Evolutionary conservation across 2,888 invertebrate species (phyloP), one percentile per base, ranked within the genome.

Genomic region (Eupithecia tripunctaria): DNA sequence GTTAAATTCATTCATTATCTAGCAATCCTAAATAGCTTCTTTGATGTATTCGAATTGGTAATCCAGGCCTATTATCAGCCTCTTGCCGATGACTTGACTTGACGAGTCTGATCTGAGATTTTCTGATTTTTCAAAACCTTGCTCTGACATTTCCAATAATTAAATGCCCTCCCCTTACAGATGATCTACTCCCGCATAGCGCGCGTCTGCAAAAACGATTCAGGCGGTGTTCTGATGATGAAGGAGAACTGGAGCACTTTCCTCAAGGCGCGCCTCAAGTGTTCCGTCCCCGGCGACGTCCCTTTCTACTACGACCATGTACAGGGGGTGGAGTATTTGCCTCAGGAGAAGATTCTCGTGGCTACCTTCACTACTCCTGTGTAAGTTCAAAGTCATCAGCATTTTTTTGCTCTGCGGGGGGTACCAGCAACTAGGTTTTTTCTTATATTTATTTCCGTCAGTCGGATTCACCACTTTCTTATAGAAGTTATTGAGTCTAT

Each of bases 201-300:
- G 0, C 95, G 99, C 68, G 97, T 99, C 3, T 99, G 99, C 88
- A 98, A 98, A 91, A 97, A 97, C 85, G 99, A 99, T 87, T 94
- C 95, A 3, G 97, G 97, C n/a, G 97, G 97, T 6, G 96, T 96
- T 81, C 93, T 96, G 72, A 95, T 97, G 88, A 94, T 97, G 86
- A 96, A 96, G 80, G 97, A 98, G 80, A 97, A 97, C 79, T 99
- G 98, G 98, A 97, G 98, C n/a, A 98, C 98, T 0, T 98, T 97
- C 88, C 93, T 97, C 21, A 98, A 98, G 90, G 98, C 98, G 0
- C 95, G 98, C 0, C 90, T 98, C 14, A 97, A 97, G 86, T 98
- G 98, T 84, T 97, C 98, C 0, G 90, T 97, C 18, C 97, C 97
- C 0, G 98, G 98, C 0, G 97, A 97, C 68, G 97, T 97, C 86